A percentile compares a stretch with the other conserved stretches of the same genome.
Conservation (phyloP, 1,140 invertebrate species). For the Maconellicoccus hirsutus region DNA sequence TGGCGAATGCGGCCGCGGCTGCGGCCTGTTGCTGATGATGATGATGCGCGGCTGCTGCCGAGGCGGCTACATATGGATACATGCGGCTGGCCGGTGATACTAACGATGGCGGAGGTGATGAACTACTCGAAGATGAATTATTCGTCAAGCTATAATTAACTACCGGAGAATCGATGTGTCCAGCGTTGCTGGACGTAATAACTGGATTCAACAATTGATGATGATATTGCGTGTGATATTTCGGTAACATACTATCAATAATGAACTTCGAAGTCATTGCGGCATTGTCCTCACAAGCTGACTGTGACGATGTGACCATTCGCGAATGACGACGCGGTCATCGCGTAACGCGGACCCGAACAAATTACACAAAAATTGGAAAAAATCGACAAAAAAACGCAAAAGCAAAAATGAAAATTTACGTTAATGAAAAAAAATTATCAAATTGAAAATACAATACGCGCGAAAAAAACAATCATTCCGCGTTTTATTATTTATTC, state of each 20-base stretch:
- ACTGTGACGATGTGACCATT: not conserved
- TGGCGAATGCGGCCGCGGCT: constrained; percentile 51
- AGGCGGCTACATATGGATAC: constrained; percentile 49
- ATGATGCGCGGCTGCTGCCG: constrained; percentile 45
- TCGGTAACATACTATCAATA: constrained; percentile 93
- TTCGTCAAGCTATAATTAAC: constrained; percentile 37
- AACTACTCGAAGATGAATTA: constrained; percentile 37
- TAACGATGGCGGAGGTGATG: constrained; percentile 41
- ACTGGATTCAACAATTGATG: constrained; percentile 46
- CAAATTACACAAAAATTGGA: not conserved
- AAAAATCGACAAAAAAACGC: not conserved
- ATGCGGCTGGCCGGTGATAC: constrained; percentile 39
- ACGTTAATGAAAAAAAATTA: too few relatives aligned
- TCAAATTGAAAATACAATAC: too few relatives aligned
- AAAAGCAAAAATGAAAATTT: not conserved
- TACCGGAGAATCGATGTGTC: constrained; percentile 37
- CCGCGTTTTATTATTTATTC: not conserved
- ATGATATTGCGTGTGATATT: constrained; percentile 75
- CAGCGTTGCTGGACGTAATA: constrained; percentile 33
- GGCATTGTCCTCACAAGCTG: not conserved
- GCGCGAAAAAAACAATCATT: not conserved
- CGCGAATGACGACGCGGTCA: too few relatives aligned
- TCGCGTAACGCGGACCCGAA: not conserved
- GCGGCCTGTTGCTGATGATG: constrained; percentile 56
- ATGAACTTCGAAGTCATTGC: constrained; percentile 87